Conservation (phyloP, 2,797 vertebrate genomes). For the Danionella dracula region DNA sequence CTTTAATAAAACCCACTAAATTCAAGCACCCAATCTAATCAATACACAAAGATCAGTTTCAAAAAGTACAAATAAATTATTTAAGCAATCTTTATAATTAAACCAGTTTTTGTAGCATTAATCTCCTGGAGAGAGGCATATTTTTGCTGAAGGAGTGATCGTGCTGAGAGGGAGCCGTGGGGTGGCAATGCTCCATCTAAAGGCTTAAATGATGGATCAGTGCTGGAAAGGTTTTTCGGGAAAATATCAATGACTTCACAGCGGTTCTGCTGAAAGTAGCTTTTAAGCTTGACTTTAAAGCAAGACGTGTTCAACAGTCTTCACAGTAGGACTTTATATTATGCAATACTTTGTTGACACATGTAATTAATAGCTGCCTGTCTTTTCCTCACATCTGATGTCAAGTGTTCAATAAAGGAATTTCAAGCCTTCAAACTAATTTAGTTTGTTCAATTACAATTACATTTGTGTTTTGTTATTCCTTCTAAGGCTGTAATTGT, state of each 20-base stretch:
- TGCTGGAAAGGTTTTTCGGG: neutral
- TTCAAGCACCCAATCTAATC: neutral
- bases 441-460: neutral
- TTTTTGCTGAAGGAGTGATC: neutral
- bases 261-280: neutral
- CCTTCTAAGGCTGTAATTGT: too few species aligned
- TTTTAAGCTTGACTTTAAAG: neutral
- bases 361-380: neutral
- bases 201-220: constrained; percentile 12
- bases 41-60: neutral
- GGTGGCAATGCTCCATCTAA: constrained; percentile 9
- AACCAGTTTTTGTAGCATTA: neutral
- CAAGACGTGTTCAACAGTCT: neutral
- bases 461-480: too few species aligned
- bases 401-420: constrained; percentile 1
- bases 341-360: neutral
- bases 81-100: neutral
- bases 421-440: neutral
- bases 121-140: neutral
- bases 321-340: constrained; percentile 1
- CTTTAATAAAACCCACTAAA: constrained; percentile 1
- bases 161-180: neutral
- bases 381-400: neutral
- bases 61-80: too few species aligned
- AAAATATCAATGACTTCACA: neutral